Base-by-base conservation (phyloP, 2,888 invertebrate genomes). In the Physocephala rufipes region DNA sequence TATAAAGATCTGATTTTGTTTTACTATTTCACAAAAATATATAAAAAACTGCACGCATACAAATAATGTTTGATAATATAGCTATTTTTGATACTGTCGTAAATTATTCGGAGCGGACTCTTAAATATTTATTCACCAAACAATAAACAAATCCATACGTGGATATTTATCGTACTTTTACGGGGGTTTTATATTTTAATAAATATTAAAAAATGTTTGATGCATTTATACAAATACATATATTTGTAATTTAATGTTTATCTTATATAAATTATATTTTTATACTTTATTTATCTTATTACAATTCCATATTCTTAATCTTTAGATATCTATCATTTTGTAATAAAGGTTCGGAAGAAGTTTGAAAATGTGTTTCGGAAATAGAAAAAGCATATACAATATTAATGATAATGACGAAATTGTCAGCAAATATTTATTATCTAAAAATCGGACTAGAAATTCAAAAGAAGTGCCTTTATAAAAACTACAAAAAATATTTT, bases 11-110 rank as follows among this genome's bases (percentile, higher is more conserved):
- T 72, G 81, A 82, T 72, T 72, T 81, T 77, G 81, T 80, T 71
- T 80, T 82, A 72, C 83, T 81, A 79, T 76, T 76, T 75, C 58
- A 74, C 73, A 76, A 75, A 77, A 78, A 76, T 75, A n/a, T n/a
- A n/a, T n/a, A n/a, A n/a, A n/a, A n/a, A n/a, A n/a, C n/a, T n/a
- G n/a, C n/a, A n/a, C n/a, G n/a, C n/a, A n/a, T n/a, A n/a, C 76
- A 76, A 77, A 75, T 73, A 75, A 74, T 74, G 74, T 75, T 75
- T 70, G 74, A 73, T 73, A 70, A 73, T 74, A 72, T 73, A 74
- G 74, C 70, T 73, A 72, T 72, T 71, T 66, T 71, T 65, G 71
- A 28, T 47, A 28, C 67, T 65, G n/a, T n/a, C n/a, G 70, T 75
- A 72, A 73, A 71, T 74, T 73, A 73, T 73, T 74, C 63, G 63